Conservation (phyloP, 2,888 invertebrate species). For the Aplocera efformata region DNA sequence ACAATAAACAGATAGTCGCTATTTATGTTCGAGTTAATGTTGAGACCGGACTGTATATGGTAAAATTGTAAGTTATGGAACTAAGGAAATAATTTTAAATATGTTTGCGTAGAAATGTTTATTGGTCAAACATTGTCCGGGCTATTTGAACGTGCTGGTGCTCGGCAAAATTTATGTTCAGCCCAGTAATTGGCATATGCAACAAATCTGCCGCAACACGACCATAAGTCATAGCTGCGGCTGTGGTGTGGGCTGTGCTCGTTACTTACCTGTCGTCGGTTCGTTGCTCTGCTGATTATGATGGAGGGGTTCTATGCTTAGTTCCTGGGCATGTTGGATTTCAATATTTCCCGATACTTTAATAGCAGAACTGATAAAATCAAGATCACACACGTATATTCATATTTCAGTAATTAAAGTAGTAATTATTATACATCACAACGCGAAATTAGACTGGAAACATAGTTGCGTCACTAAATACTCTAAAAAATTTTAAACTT, state of each 20-base stretch:
- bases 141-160: slow-evolving; percentile 17
- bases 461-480: not conserved
- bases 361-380: too few species aligned
- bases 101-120: not conserved
- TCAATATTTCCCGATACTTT: too few species aligned
- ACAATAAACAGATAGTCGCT: too few species aligned
- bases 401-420: too few species aligned
- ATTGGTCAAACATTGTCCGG: slow-evolving; percentile 30
- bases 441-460: too few species aligned
- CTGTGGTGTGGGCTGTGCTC: slow-evolving; percentile 27
- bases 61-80: too few species aligned
- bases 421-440: too few species aligned
- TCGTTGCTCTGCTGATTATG: slow-evolving; percentile 14
- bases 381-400: too few species aligned
- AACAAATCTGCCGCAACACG: slow-evolving; percentile 39
- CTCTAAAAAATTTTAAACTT: not conserved
- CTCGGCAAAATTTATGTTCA: slow-evolving; percentile 34
- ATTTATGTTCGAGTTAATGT: too few species aligned
- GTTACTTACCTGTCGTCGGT: slow-evolving; percentile 20
- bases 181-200: slow-evolving; percentile 44
- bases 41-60: too few species aligned
- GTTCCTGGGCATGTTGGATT: not conserved
- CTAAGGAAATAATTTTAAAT: too few species aligned
- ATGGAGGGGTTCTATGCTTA: slow-evolving; percentile 13
- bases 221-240: slow-evolving; percentile 41